phyloP scores from a whole-genome alignment of 1,140 invertebrate species.

The Pseudomyrmex sp. region DNA sequence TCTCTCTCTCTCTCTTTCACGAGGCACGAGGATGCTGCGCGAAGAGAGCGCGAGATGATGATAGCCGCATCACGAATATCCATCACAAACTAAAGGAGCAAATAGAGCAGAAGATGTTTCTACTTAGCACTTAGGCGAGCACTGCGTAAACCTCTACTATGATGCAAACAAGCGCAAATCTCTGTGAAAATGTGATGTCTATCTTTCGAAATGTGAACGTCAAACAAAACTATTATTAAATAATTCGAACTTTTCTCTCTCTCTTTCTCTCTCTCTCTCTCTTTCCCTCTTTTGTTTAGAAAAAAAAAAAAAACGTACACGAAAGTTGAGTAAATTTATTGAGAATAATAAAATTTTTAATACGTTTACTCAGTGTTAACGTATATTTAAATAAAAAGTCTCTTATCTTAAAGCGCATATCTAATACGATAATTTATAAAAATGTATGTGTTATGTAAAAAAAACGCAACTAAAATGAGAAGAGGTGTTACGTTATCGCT shows the following conservation, averaged over 20 bases:
- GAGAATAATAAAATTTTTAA: background rate
- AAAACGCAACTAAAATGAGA: background rate
- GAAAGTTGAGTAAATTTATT: background rate
- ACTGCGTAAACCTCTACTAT: background rate
- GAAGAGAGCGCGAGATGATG: constrained; percentile 62
- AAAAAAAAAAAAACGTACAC: background rate
- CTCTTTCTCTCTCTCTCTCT: background rate
- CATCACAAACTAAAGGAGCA: constrained; percentile 55
- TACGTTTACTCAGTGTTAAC: background rate
- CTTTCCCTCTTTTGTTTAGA: too few relatives aligned
- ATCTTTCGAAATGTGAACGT: too few relatives aligned
- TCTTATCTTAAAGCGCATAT: too few relatives aligned
- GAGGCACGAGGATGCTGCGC: constrained; percentile 64
- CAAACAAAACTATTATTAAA: background rate
- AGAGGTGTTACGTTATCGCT: background rate
- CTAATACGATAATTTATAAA: too few relatives aligned
- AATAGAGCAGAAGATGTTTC: constrained; percentile 58
- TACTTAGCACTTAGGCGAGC: constrained; percentile 30
- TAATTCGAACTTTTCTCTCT: background rate
- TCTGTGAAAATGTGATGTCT: background rate
- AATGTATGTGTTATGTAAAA: too few relatives aligned
- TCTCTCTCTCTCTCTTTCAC: constrained; percentile 28
- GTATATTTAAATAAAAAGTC: too few relatives aligned
- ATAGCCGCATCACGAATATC: constrained; percentile 63
- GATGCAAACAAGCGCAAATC: background rate